phyloP scores from a whole-genome alignment of 2,113 vertebrate species.

The Laticauda laticaudata region DNA sequence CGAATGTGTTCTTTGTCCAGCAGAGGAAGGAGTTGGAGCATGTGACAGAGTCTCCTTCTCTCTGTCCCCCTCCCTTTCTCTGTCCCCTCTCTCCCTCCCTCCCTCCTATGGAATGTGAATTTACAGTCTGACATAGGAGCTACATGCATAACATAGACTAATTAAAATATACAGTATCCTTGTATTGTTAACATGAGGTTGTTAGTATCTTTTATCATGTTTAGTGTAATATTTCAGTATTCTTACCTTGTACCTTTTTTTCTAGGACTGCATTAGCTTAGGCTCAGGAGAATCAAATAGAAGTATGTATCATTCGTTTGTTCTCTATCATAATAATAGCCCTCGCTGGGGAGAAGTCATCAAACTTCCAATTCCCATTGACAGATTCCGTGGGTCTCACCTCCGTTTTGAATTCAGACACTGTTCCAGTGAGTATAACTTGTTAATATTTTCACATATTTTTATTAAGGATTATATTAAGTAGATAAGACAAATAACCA shows the following conservation, averaged over 20 bases:
- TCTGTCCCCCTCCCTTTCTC: too few species aligned
- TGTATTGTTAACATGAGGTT: background rate
- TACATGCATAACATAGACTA: background rate
- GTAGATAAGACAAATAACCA: background rate
- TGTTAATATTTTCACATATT: background rate
- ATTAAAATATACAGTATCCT: background rate
- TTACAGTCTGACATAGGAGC: background rate
- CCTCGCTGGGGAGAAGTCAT: conserved; percentile 95
- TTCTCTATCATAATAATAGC: conserved; percentile 94
- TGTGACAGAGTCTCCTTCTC: background rate
- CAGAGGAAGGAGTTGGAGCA: background rate
- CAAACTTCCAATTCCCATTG: conserved; percentile 92
- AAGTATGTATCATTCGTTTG: conserved; percentile 90
- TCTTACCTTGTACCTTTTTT: conserved; percentile 6
- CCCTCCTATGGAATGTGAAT: background rate
- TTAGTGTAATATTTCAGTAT: conserved; percentile 18
- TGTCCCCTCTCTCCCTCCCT: too few species aligned
- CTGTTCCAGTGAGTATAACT: conserved; percentile 88
- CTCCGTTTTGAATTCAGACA: conserved; percentile 96
- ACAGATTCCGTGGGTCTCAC: conserved; percentile 92
- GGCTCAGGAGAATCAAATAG: conserved; percentile 87
- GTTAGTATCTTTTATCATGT: background rate
- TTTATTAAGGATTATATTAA: background rate
- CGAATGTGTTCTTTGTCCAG: background rate
- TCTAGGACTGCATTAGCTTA: conserved; percentile 92